These are phyloP conservation scores for Adelphocoris suturalis DNA, from an alignment of 2,888 invertebrate genomes.

Conservation along the genomic window DNA sequence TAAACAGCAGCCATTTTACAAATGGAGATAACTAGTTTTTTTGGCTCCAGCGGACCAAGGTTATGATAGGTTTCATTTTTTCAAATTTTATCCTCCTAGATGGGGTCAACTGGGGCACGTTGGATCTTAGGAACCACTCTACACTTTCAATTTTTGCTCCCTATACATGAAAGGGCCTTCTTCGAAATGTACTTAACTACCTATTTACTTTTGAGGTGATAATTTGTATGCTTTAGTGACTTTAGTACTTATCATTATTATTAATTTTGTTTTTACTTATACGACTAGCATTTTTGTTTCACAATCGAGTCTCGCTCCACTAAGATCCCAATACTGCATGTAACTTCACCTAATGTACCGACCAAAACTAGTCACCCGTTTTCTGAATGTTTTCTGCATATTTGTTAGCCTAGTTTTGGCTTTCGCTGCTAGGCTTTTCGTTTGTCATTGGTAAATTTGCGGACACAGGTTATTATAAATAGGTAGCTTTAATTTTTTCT, in stretches of 20 bases:
- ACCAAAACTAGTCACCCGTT: slow-evolving; percentile 34
- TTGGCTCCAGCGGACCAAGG: too few species aligned
- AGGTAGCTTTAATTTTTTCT: background rate
- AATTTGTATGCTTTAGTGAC: background rate
- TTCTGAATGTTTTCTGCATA: background rate
- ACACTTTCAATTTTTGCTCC: background rate
- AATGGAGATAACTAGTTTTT: too few species aligned
- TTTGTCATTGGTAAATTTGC: background rate
- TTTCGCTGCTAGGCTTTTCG: background rate
- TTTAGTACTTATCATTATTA: background rate
- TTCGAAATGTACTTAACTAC: background rate
- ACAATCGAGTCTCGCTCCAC: background rate
- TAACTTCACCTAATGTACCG: background rate
- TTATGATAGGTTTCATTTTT: too few species aligned
- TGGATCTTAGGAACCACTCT: too few species aligned
- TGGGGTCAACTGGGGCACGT: too few species aligned
- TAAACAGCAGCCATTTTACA: too few species aligned
- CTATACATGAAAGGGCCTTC: background rate
- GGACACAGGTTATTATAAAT: background rate
- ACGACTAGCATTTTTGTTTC: background rate
- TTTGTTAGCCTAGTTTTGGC: background rate
- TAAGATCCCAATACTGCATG: background rate
- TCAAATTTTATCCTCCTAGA: too few species aligned
- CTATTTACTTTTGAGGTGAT: background rate
- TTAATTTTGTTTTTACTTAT: background rate